These are phyloP conservation scores for Ornithorhynchus anatinus DNA, from an alignment of 2,113 vertebrate species.

Conservation along the genomic window DNA sequence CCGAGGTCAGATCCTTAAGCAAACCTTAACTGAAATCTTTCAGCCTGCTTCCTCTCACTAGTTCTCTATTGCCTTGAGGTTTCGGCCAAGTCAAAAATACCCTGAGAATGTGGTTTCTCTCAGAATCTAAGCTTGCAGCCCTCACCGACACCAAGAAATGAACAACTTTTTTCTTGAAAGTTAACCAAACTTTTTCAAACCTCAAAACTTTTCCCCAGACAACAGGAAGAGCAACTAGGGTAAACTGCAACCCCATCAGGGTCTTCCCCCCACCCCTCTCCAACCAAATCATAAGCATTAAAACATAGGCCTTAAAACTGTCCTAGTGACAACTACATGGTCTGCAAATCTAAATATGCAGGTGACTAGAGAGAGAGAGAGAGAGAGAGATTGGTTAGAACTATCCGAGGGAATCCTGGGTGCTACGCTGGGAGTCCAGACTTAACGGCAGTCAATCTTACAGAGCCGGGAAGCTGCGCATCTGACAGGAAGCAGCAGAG, in stretches of 20 bases:
- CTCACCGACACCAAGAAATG: constrained; percentile 32
- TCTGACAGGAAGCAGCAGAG: background rate
- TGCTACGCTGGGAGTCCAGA: background rate
- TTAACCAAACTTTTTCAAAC: constrained; percentile 52
- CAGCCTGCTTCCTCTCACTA: background rate
- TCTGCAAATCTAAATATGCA: background rate
- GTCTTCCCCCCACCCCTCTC: constrained; percentile 16
- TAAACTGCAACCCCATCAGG: constrained; percentile 20
- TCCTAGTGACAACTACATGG: no score
- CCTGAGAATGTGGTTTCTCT: constrained; percentile 44
- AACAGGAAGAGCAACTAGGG: constrained; percentile 56
- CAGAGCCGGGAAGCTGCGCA: background rate
- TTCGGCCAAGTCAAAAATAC: constrained; percentile 17
- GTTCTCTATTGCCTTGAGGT: constrained; percentile 18
- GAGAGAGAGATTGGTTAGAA: background rate
- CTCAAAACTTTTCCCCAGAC: constrained; percentile 60
- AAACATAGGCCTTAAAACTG: no score
- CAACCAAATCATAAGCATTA: background rate
- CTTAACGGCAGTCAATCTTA: no score
- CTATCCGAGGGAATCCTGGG: background rate
- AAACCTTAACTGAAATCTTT: constrained; percentile 21
- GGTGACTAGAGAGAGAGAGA: background rate
- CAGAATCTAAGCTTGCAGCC: constrained; percentile 19
- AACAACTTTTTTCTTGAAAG: constrained; percentile 45
- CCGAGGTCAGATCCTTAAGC: constrained; percentile 17